These are phyloP conservation scores for Himalopsyche tibetana DNA, from an alignment of 2,888 invertebrate genomes.

Conservation along the genomic window DNA sequence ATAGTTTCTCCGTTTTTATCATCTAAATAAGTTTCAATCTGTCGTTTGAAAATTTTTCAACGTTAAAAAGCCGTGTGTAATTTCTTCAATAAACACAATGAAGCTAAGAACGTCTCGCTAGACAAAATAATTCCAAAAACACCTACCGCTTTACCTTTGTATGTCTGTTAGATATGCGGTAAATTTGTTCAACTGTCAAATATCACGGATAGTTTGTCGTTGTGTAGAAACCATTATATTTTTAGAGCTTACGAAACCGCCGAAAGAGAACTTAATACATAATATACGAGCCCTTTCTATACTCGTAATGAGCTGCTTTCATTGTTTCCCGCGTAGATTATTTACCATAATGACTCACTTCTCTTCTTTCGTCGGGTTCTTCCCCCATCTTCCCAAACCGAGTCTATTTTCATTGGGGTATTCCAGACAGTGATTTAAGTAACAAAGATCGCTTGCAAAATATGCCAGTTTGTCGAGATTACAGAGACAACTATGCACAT, in stretches of 20 bases:
- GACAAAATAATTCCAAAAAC: too few species aligned
- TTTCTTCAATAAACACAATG: too few species aligned
- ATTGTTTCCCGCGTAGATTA: conserved; percentile 46
- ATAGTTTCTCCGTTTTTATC: too few species aligned
- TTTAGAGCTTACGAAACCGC: conserved; percentile 22
- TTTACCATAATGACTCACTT: conserved; percentile 34
- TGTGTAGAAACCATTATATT: conserved; percentile 23
- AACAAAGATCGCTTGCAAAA: conserved; percentile 29
- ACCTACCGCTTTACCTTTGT: not conserved
- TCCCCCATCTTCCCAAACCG: conserved; percentile 12
- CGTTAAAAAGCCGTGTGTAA: too few species aligned
- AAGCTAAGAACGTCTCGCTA: too few species aligned
- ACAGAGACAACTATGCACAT: not conserved
- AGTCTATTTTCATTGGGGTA: conserved; percentile 51
- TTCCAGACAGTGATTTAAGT: conserved; percentile 44
- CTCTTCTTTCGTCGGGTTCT: conserved; percentile 44
- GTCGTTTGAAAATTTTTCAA: too few species aligned
- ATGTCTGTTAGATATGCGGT: not conserved
- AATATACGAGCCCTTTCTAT: conserved; percentile 51
- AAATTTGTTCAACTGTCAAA: conserved; percentile 41
- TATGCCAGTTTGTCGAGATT: conserved; percentile 40
- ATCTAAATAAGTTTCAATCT: too few species aligned
- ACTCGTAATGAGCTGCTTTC: conserved; percentile 46
- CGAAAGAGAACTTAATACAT: conserved; percentile 37
- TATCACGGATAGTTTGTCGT: conserved; percentile 8